phyloP scores from a whole-genome alignment of 2,113 vertebrate species.

The Cranoglanis bouderius region DNA sequence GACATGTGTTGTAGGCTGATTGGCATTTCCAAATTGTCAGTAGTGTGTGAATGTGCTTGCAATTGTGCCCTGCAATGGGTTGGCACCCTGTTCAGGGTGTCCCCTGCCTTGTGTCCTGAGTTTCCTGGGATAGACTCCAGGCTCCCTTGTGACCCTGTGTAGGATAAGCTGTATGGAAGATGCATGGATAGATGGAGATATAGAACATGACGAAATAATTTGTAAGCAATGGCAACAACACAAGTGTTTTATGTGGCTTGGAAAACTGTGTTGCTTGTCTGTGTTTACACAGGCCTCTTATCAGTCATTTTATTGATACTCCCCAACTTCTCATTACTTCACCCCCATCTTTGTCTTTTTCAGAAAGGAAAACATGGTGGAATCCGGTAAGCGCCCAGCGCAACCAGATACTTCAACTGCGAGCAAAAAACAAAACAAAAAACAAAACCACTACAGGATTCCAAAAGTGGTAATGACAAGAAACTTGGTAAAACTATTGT shows the following conservation, averaged over 20 bases:
- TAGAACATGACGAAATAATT: neutral
- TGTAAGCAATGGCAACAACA: neutral
- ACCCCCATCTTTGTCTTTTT: neutral
- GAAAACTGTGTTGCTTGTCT: neutral
- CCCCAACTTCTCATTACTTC: neutral
- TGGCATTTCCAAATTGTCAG: too few species aligned
- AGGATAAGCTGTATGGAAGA: too few species aligned
- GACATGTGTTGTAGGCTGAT: too few species aligned
- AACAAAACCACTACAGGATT: neutral
- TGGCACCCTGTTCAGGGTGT: too few species aligned
- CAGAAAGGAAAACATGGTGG: neutral
- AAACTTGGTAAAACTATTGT: neutral
- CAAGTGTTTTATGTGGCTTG: neutral
- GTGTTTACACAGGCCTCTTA: neutral
- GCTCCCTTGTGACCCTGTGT: too few species aligned
- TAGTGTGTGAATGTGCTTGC: too few species aligned
- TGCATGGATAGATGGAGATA: neutral
- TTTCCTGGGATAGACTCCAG: too few species aligned
- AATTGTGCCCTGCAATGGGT: too few species aligned
- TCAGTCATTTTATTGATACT: neutral
- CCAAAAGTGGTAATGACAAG: neutral
- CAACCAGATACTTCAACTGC: neutral
- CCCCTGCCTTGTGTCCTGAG: too few species aligned
- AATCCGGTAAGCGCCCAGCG: neutral
- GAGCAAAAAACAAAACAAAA: neutral